A percentile compares a stretch with the other conserved stretches of the same genome.
Evolutionary conservation across 2,113 vertebrate genomes (phyloP).

Genomic region (Bubo blakistoni): DNA sequence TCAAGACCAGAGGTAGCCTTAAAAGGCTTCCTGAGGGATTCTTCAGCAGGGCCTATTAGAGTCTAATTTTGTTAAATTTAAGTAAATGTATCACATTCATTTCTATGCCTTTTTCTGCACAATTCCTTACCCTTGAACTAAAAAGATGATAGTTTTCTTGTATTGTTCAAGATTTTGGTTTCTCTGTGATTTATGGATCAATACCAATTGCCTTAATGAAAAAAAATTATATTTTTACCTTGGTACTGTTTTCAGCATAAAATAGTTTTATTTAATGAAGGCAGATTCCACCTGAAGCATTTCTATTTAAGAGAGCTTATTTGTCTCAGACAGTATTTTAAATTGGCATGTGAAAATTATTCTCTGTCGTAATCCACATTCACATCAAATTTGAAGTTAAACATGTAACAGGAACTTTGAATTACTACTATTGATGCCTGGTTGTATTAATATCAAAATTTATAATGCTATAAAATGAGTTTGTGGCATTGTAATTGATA

Average conservation of each 20-base stretch:
- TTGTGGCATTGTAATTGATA: constrained; percentile 54
- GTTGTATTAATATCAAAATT: constrained; percentile 49
- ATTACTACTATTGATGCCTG: constrained; percentile 42
- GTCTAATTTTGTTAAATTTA: background rate
- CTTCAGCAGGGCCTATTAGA: background rate
- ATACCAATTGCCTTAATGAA: background rate
- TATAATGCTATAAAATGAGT: constrained; percentile 44
- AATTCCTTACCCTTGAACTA: background rate
- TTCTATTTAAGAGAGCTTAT: background rate
- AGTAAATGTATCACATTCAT: background rate
- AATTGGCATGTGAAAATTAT: background rate
- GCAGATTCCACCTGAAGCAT: background rate
- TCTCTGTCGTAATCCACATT: background rate
- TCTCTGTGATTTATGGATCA: background rate
- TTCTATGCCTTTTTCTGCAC: background rate
- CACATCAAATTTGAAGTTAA: constrained; percentile 12
- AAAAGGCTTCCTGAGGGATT: background rate
- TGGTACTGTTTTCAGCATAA: background rate
- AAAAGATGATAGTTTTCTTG: background rate
- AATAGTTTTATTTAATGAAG: background rate
- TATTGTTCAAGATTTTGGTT: background rate
- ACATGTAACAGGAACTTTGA: constrained; percentile 3
- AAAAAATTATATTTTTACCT: background rate
- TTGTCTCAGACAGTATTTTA: background rate
- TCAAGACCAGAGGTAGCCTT: background rate